Percentiles rank a stretch among this genome's conserved stretches.
Evolutionary conservation across 2,113 vertebrate species (phyloP).

Genomic region (Ailurus styani): DNA sequence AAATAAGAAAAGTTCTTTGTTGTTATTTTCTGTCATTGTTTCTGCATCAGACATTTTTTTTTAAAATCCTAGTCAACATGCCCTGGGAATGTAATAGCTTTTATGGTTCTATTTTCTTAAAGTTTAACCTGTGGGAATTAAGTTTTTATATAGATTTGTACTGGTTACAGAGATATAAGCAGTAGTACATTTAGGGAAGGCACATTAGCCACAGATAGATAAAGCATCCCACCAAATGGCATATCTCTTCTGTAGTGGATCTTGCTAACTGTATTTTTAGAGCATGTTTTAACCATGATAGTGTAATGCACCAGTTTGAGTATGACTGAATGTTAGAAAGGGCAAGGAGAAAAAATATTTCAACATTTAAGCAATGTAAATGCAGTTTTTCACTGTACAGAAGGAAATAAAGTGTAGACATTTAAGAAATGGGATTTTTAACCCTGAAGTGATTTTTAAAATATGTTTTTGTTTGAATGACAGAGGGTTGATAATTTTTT

Average conservation of each 20-base stretch:
- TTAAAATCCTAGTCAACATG: background rate
- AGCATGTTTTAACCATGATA: background rate
- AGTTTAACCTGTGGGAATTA: background rate
- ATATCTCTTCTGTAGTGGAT: background rate
- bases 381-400: background rate
- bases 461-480: background rate
- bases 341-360: background rate
- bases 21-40: background rate
- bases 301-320: background rate
- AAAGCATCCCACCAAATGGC: background rate
- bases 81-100: background rate
- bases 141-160: background rate
- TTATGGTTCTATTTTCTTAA: background rate
- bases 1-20: constrained; percentile 8
- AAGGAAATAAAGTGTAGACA: background rate
- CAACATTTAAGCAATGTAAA: background rate
- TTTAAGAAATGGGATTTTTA: background rate
- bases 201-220: background rate
- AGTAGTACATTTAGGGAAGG: background rate
- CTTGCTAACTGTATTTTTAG: background rate
- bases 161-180: background rate
- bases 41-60: background rate
- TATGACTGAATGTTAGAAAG: background rate
- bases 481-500: background rate
- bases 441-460: background rate